Evolutionary conservation across 2,113 vertebrate species (phyloP).

Genomic region (Elephas maximus): DNA sequence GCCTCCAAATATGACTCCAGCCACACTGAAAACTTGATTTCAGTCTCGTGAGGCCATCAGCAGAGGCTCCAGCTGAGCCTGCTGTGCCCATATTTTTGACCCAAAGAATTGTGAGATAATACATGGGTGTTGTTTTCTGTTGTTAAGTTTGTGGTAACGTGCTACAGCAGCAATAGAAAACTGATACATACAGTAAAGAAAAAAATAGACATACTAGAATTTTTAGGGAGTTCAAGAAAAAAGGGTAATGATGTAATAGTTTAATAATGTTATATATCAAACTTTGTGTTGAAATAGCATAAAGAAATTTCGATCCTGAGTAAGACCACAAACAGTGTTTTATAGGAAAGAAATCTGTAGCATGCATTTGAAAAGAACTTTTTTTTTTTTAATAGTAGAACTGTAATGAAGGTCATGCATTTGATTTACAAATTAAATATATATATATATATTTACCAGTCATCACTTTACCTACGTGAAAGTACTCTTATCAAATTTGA

Average conservation of each 20-base stretch:
- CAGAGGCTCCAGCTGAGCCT: background rate
- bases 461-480: background rate
- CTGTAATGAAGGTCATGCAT: background rate
- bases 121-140: background rate
- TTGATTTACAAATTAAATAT: background rate
- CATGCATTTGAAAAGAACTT: background rate
- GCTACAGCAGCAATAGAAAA: background rate
- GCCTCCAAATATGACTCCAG: background rate
- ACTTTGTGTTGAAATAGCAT: background rate
- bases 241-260: background rate
- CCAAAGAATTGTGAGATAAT: background rate
- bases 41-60: background rate
- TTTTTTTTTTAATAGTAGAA: background rate
- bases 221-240: slow-evolving; percentile 8
- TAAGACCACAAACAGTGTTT: background rate
- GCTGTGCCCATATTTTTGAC: background rate
- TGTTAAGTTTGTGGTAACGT: background rate
- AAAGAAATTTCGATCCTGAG: background rate
- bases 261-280: background rate
- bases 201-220: background rate
- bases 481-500: slow-evolving; percentile 6
- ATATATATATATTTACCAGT: background rate
- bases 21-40: background rate
- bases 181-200: background rate
- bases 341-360: background rate